phyloP scores from a whole-genome alignment of 2,797 vertebrate species.

The Pipistrellus pygmaeus region DNA sequence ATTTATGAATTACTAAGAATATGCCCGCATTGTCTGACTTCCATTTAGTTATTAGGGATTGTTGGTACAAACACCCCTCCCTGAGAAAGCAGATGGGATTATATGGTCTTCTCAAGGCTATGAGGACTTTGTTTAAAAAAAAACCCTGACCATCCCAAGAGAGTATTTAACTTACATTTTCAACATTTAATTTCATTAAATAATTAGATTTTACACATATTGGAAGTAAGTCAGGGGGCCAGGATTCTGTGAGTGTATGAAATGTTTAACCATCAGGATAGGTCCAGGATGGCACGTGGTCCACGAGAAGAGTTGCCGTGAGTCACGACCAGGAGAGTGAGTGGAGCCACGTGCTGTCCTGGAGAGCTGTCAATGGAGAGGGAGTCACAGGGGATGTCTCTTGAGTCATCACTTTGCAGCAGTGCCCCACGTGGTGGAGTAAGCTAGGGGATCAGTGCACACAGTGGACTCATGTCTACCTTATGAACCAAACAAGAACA shows the following conservation, averaged over 20 bases:
- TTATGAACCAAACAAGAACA: too few relatives aligned
- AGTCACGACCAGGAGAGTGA: accelerated
- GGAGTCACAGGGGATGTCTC: background rate
- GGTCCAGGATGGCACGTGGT: background rate
- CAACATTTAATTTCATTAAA: background rate
- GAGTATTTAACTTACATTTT: background rate
- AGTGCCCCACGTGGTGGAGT: accelerated
- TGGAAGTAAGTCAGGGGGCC: background rate
- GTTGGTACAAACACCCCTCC: background rate
- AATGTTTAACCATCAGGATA: too few relatives aligned
- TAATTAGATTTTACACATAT: background rate
- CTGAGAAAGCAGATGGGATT: background rate
- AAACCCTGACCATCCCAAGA: background rate
- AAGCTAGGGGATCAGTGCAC: too few relatives aligned
- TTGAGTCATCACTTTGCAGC: accelerated
- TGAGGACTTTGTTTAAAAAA: background rate
- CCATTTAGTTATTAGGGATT: too few relatives aligned
- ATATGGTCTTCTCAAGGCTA: background rate
- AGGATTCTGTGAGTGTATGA: background rate
- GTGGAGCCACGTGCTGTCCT: background rate
- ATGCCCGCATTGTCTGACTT: background rate
- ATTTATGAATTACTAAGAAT: background rate
- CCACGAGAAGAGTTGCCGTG: background rate
- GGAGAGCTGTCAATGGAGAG: background rate
- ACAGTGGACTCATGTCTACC: too few relatives aligned